Percentiles rank a stretch among this genome's conserved stretches.
Evolutionary conservation across 2,888 invertebrate species (phyloP).

Genomic region (Drosophila stalkeri): DNA sequence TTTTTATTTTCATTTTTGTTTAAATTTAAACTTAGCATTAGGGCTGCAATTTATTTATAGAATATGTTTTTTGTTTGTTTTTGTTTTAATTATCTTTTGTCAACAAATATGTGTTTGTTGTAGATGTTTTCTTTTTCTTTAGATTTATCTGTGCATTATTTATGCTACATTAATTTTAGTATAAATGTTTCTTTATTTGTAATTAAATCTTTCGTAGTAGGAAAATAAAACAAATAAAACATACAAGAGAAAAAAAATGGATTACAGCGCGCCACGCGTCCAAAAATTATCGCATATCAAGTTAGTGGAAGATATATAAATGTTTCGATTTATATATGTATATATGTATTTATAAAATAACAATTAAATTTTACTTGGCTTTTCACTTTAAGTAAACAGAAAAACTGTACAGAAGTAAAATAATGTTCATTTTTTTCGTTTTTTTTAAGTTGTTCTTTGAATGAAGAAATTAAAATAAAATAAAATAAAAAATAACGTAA

Average conservation of each 20-base stretch:
- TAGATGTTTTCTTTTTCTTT: conserved; percentile 21
- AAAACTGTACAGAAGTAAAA: conserved; percentile 68
- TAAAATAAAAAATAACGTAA: conserved; percentile 27
- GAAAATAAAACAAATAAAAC: conserved; percentile 62
- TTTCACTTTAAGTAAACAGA: conserved; percentile 56
- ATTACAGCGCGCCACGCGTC: conserved; percentile 68
- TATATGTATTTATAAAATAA: conserved; percentile 40
- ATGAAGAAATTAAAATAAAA: conserved; percentile 25
- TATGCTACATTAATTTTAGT: conserved; percentile 50
- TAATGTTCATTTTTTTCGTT: conserved; percentile 10
- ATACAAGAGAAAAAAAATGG: conserved; percentile 55
- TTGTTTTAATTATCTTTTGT: conserved; percentile 40
- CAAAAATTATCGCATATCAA: conserved; percentile 52
- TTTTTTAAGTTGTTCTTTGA: conserved; percentile 26
- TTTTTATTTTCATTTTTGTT: conserved; percentile 47
- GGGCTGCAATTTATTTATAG: conserved; percentile 57
- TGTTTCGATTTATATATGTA: background rate
- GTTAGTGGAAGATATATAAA: conserved; percentile 59
- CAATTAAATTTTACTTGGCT: conserved; percentile 47
- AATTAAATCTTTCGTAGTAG: conserved; percentile 44
- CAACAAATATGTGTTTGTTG: conserved; percentile 46
- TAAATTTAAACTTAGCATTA: conserved; percentile 66
- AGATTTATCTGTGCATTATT: conserved; percentile 33
- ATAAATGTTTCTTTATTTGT: conserved; percentile 13
- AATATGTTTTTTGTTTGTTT: conserved; percentile 33